These are phyloP conservation scores for Porites rus DNA, from an alignment of 92 coral and sea anemone genomes.

Conservation along the genomic window DNA sequence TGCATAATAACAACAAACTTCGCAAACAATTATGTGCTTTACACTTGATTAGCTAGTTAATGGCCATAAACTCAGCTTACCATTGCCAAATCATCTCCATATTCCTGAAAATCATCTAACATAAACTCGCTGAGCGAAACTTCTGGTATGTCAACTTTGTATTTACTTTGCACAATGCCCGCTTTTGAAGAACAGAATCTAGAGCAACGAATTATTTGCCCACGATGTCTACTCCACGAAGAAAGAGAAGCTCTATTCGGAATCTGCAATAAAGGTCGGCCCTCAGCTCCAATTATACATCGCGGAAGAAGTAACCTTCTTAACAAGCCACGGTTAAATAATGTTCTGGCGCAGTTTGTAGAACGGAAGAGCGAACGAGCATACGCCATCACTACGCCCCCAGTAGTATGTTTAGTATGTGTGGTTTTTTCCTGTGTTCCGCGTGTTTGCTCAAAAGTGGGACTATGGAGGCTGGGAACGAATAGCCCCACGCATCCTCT, in stretches of 20 bases:
- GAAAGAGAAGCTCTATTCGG: not conserved
- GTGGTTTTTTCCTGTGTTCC: not conserved
- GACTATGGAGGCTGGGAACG: not conserved
- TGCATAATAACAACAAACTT: not conserved
- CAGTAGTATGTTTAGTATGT: no score
- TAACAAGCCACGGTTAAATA: not conserved
- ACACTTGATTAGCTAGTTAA: no score
- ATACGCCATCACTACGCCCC: not conserved
- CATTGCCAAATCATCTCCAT: slow-evolving; percentile 29
- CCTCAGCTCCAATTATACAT: not conserved
- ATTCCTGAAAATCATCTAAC: slow-evolving; percentile 19
- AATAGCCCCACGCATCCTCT: not conserved
- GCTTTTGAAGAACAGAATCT: not conserved
- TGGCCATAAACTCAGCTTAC: not conserved
- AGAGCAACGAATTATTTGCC: not conserved
- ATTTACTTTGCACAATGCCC: slow-evolving; percentile 34
- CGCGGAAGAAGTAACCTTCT: not conserved
- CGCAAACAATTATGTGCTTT: not conserved
- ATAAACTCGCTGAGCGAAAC: slow-evolving; percentile 40
- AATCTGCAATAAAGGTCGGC: not conserved
- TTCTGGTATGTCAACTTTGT: slow-evolving; percentile 39
- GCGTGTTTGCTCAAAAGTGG: not conserved
- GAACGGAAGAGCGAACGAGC: not conserved
- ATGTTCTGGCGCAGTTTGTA: not conserved
- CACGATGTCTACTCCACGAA: not conserved